Conservation (phyloP, 2,113 vertebrate genomes). For the Silurus glanis region DNA sequence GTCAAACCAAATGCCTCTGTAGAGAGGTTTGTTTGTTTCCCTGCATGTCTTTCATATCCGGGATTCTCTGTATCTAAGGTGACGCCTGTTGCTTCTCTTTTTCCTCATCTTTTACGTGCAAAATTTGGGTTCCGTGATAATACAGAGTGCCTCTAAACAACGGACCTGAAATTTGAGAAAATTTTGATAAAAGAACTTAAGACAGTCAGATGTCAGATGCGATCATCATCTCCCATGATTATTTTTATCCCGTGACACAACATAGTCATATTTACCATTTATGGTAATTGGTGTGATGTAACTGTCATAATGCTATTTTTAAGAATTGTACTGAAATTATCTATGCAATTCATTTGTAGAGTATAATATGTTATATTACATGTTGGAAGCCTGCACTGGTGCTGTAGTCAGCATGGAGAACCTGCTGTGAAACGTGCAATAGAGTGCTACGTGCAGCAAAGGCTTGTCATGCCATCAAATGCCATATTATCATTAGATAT, state of each 20-base stretch:
- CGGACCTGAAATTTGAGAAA: not conserved
- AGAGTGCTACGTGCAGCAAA: not conserved
- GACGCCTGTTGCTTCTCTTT: conserved; percentile 3
- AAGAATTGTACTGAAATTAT: not conserved
- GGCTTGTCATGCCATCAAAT: not conserved
- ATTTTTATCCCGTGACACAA: conserved; percentile 3
- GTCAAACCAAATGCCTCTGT: conserved; percentile 50
- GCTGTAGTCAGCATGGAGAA: not conserved
- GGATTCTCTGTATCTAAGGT: conserved; percentile 4
- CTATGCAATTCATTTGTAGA: not conserved
- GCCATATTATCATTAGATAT: not conserved
- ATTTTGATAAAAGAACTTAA: not conserved
- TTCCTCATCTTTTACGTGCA: not conserved
- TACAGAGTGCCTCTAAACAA: not conserved
- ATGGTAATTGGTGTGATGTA: not conserved
- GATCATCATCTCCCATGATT: not conserved
- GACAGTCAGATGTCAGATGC: not conserved
- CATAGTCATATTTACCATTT: not conserved
- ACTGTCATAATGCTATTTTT: conserved; percentile 1
- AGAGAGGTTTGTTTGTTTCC: conserved; percentile 48
- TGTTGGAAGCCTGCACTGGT: not conserved
- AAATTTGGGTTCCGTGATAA: not conserved
- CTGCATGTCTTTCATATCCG: conserved; percentile 16
- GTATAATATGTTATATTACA: not conserved
- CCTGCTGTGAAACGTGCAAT: not conserved